Conservation (phyloP, 2,888 invertebrate species). For the Pollenia amentaria region DNA sequence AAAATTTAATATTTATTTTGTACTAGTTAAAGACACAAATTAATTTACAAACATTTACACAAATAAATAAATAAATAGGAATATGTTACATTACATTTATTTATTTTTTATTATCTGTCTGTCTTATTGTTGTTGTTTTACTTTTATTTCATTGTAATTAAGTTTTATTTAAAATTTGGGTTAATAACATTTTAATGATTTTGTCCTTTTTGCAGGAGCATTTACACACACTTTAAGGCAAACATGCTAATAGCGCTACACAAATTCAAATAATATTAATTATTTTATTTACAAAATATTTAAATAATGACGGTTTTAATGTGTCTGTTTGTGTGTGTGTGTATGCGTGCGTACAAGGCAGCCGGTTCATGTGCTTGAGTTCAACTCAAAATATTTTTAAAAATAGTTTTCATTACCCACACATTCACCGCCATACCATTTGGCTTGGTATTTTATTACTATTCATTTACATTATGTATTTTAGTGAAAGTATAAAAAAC, state of each 20-base stretch:
- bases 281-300: constrained; percentile 41
- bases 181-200: constrained; percentile 64
- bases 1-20: no score
- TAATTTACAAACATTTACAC: constrained; percentile 1
- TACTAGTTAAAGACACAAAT: no score
- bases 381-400: background rate
- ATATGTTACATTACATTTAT: background rate
- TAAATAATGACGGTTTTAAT: constrained; percentile 22
- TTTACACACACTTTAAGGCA: background rate
- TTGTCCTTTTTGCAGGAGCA: constrained; percentile 24
- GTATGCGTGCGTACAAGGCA: no score
- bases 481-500: background rate
- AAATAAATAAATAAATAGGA: background rate
- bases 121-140: constrained; percentile 36
- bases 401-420: background rate
- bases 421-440: no score
- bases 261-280: constrained; percentile 8
- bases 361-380: no score
- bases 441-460: no score
- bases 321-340: background rate
- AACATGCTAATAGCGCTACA: background rate
- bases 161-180: constrained; percentile 54
- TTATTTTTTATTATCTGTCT: constrained; percentile 7
- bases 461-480: background rate
- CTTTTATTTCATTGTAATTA: constrained; percentile 20